Percentiles rank a stretch among this genome's conserved stretches.
Conservation (phyloP, 2,888 invertebrate genomes). For the Tipula confusa region DNA sequence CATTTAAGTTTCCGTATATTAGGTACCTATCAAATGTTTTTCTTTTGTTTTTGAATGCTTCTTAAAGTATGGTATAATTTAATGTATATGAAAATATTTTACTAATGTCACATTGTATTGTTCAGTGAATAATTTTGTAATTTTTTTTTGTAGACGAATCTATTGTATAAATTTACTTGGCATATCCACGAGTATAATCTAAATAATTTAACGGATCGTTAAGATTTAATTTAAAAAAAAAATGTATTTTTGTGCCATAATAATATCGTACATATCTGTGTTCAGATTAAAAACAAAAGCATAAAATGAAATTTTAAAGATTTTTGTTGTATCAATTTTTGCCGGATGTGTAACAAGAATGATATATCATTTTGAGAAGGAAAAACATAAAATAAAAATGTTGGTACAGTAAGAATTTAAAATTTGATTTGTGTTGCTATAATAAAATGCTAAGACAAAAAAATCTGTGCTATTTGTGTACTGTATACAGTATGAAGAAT, state of each 20-base stretch:
- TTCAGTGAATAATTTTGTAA: conserved; percentile 3
- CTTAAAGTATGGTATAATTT: neutral
- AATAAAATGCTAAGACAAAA: neutral
- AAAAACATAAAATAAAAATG: neutral
- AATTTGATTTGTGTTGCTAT: neutral
- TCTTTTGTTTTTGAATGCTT: neutral
- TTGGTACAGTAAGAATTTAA: neutral
- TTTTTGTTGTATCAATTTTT: neutral
- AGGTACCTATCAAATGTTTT: neutral
- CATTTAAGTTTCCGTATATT: neutral
- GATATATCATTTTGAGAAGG: neutral
- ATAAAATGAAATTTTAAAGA: neutral
- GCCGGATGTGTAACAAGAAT: neutral
- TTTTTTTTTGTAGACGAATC: neutral
- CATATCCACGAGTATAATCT: conserved; percentile 12
- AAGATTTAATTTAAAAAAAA: conserved; percentile 25
- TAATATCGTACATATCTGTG: neutral
- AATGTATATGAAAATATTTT: neutral
- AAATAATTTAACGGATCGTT: conserved; percentile 25
- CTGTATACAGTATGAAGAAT: neutral
- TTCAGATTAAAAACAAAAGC: neutral
- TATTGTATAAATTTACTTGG: neutral
- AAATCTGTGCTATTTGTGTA: no score
- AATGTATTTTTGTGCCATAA: neutral
- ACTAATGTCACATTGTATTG: conserved; percentile 6